A percentile compares a stretch with the other conserved stretches of the same genome.
Evolutionary conservation across 2,888 invertebrate species (phyloP).

Genomic region (Mystacides longicornis): DNA sequence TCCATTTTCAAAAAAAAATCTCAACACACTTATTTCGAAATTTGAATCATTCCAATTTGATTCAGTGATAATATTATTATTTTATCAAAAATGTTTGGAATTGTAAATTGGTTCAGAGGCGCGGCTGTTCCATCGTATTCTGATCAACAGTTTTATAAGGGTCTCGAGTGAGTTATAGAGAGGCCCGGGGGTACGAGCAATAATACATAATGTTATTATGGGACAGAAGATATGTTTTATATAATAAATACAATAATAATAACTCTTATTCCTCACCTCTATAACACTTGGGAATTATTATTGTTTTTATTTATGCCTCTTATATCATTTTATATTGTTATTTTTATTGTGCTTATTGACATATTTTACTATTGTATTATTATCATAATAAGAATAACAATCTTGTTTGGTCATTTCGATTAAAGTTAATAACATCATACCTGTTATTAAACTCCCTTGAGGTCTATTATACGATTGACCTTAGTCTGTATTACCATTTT

Average conservation of each 20-base stretch:
- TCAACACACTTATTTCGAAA: background rate
- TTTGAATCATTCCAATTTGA: background rate
- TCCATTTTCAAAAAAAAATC: background rate
- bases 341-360: background rate
- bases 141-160: slow-evolving; percentile 17
- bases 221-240: slow-evolving; percentile 1
- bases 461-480: too few species aligned
- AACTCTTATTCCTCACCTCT: slow-evolving; percentile 6
- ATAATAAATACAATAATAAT: background rate
- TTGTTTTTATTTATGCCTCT: slow-evolving; percentile 2
- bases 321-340: slow-evolving; percentile 4
- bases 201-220: slow-evolving; percentile 5
- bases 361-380: slow-evolving; percentile 1
- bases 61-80: background rate
- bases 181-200: slow-evolving; percentile 6
- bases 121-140: background rate
- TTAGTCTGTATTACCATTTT: too few species aligned
- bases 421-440: too few species aligned
- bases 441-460: too few species aligned
- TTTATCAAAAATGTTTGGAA: too few species aligned
- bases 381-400: too few species aligned
- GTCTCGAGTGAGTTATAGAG: slow-evolving; percentile 1
- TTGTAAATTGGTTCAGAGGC: too few species aligned
- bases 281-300: slow-evolving; percentile 15
- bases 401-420: too few species aligned